phyloP scores from a whole-genome alignment of 1,140 invertebrate genomes.

The Brachystomella parvula region DNA sequence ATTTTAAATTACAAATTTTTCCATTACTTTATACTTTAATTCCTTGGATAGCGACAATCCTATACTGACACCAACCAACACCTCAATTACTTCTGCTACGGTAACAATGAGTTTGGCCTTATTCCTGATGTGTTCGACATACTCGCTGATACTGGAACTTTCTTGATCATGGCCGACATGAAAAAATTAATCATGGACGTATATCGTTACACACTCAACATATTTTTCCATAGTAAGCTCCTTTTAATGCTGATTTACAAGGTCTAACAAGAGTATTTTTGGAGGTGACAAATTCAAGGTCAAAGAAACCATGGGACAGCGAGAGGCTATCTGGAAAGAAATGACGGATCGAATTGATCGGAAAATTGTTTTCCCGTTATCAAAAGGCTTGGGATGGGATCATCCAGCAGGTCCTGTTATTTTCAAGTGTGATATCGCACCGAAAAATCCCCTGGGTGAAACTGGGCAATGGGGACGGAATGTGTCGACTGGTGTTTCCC shows the following conservation, averaged over 20 bases:
- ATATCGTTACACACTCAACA: not conserved
- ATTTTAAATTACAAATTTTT: slow-evolving; percentile 7
- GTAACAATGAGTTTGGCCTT: slow-evolving; percentile 21
- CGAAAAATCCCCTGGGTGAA: not conserved
- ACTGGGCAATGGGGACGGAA: slow-evolving; percentile 23
- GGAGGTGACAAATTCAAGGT: not conserved
- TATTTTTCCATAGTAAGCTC: slow-evolving; percentile 8
- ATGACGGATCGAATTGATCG: slow-evolving; percentile 10
- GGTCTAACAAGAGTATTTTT: not conserved
- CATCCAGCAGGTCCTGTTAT: slow-evolving; percentile 15
- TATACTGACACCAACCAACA: not conserved
- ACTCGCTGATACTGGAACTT: slow-evolving; percentile 9
- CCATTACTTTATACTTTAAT: not conserved
- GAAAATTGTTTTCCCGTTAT: slow-evolving; percentile 18
- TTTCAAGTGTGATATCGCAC: slow-evolving; percentile 25
- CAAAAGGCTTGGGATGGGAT: slow-evolving; percentile 11
- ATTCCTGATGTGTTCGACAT: slow-evolving; percentile 22
- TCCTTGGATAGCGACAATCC: slow-evolving; percentile 6
- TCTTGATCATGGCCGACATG: slow-evolving; percentile 18
- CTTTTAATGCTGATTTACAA: not conserved
- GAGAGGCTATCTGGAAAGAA: slow-evolving; percentile 6
- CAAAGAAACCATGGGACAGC: not conserved
- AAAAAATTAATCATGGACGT: slow-evolving; percentile 21
- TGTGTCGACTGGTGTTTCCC: slow-evolving; percentile 11
- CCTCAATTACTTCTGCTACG: slow-evolving; percentile 25